Percentiles rank a stretch among this genome's conserved stretches.
These are phyloP conservation scores for Phainopepla nitens DNA, from an alignment of 2,113 vertebrate species.

Conservation along the genomic window DNA sequence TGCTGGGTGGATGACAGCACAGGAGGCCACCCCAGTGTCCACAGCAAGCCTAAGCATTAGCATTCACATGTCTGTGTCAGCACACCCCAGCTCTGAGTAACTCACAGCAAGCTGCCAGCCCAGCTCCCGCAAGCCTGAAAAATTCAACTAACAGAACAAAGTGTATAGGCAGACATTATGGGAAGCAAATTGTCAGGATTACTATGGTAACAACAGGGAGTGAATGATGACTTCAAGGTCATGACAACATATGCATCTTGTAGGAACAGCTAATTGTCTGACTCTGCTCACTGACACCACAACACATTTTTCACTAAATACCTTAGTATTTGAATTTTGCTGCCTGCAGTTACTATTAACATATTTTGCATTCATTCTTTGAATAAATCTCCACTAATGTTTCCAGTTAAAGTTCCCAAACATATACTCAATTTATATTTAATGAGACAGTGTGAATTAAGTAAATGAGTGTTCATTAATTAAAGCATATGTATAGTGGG, in stretches of 20 bases:
- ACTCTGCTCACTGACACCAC: not conserved
- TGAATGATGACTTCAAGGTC: constrained; percentile 9
- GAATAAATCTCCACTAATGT: constrained; percentile 32
- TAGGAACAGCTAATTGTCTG: constrained; percentile 48
- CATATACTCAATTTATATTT: constrained; percentile 66
- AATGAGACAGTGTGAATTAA: constrained; percentile 53
- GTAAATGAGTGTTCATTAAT: constrained; percentile 54
- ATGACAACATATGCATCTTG: constrained; percentile 41
- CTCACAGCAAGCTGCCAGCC: not conserved
- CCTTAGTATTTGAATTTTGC: constrained; percentile 19
- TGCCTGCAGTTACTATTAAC: constrained; percentile 26
- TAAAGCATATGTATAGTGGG: constrained; percentile 35
- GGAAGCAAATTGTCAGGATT: constrained; percentile 25
- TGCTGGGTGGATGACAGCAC: not conserved
- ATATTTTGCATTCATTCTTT: constrained; percentile 47
- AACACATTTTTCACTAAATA: constrained; percentile 37
- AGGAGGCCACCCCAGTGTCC: not conserved
- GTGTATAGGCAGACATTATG: not conserved
- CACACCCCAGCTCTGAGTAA: not conserved
- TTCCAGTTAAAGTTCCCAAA: constrained; percentile 58
- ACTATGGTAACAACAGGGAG: constrained; percentile 36
- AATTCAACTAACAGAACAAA: constrained; percentile 19
- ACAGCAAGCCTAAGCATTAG: not conserved
- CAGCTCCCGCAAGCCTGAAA: not conserved
- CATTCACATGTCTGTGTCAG: not conserved